Evolutionary conservation across 2,888 invertebrate genomes (phyloP), one percentile per base, ranked within the genome.

Genomic region (Apamea monoglypha): DNA sequence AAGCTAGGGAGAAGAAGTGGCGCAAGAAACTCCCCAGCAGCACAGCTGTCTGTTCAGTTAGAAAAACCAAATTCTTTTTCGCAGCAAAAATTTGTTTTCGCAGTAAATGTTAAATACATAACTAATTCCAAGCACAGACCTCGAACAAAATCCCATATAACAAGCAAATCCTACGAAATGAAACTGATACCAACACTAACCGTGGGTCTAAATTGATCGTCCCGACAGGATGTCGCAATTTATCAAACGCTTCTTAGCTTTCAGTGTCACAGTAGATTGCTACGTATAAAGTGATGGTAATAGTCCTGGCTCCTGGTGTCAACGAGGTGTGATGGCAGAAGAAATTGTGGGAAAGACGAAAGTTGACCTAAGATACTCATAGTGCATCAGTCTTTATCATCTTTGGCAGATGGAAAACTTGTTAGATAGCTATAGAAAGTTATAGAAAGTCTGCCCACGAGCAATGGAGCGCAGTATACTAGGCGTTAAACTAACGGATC

Each of bases 181-280:
- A 81, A 88, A 86, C 75, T 74, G 74, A 88, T 82, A 84, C 78
- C 77, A 83, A 75, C 73, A 79, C 75, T 78, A 84, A 78, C 72
- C 74, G n/a, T 29, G n/a, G 69, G 84, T 78, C 68, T 81, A 80
- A 91, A 88, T 90, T 90, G 91, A 88, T 88, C 88, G 80, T 91
- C 91, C 90, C 92, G 64, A 72, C 85, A 87, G 85, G 86, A 84
- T 63, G 89, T 92, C 91, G 95, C 95, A 94, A 91, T 94, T 94
- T 91, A 91, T 87, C 87, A 75, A 44, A 47, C 53, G 47, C 79
- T 72, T 81, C 86, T 87, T 82, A 74, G 81, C 85, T 91, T 92
- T 91, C 93, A 94, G 92, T 93, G 93, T 92, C 93, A 92, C 88
- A 76, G 86, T 69, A 76, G 84, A 84, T 86, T 91, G 87, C 86